phyloP scores from a whole-genome alignment of 2,888 invertebrate species.

The Leptodirus hochenwartii region DNA sequence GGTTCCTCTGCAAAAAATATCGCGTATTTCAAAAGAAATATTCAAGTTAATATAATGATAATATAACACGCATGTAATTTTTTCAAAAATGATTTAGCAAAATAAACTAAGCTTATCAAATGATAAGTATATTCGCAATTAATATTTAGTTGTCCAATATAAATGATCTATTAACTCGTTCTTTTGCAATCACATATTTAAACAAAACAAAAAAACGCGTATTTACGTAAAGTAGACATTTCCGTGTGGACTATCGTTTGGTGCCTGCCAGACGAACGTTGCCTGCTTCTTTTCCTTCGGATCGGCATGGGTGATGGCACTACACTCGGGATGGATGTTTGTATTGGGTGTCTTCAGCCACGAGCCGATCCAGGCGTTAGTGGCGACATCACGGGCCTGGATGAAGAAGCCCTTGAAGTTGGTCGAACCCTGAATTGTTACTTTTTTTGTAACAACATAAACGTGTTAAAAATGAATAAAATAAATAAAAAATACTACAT shows the following conservation, averaged over 20 bases:
- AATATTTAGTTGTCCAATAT: too few relatives aligned
- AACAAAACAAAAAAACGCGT: background rate
- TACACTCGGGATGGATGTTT: slow-evolving; percentile 59
- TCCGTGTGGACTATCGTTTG: slow-evolving; percentile 38
- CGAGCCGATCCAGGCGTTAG: slow-evolving; percentile 56
- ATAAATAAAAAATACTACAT: slow-evolving; percentile 2
- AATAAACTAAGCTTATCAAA: too few relatives aligned
- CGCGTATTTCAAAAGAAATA: slow-evolving; percentile 12
- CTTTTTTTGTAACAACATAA: too few relatives aligned
- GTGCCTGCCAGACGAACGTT: slow-evolving; percentile 57
- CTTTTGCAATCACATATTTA: slow-evolving; percentile 1
- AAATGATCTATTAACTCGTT: slow-evolving; percentile 1
- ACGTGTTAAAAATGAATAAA: slow-evolving; percentile 9
- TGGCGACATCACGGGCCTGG: slow-evolving; percentile 55
- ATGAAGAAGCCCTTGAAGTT: slow-evolving; percentile 70
- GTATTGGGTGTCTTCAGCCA: slow-evolving; percentile 59
- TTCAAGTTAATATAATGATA: slow-evolving; percentile 3
- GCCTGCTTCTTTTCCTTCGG: slow-evolving; percentile 55
- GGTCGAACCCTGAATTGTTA: slow-evolving; percentile 23
- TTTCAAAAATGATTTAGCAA: background rate
- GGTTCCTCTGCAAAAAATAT: slow-evolving; percentile 49
- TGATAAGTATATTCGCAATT: too few relatives aligned
- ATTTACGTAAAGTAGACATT: slow-evolving; percentile 71
- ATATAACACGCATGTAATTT: slow-evolving; percentile 3
- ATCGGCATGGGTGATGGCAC: slow-evolving; percentile 62